Base-by-base conservation (phyloP, 2,113 vertebrate genomes). In the Panthera leo region DNA sequence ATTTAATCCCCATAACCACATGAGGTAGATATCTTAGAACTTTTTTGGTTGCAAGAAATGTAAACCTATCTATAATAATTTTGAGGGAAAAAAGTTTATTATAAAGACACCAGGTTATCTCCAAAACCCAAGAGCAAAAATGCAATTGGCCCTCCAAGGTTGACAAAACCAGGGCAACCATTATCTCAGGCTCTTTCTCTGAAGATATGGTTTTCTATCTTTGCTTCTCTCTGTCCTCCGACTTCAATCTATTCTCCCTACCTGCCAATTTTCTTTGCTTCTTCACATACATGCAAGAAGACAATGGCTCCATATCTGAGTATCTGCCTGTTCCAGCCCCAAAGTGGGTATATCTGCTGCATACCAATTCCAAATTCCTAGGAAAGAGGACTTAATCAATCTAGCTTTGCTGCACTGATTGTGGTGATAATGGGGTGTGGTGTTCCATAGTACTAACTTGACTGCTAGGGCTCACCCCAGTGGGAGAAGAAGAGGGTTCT, bases 111-210 rank as follows among this genome's bases (percentile, higher is more conserved):
- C 87, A 89, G 51, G 5, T 86, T 89, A 94, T 83, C 71, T 86
- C 42, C 36, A 76, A 34, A 89, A 58, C n/a, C 23, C 55, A 70
- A 83, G 55, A 65, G 42, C 15, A 63, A 92, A 58, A 67, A 70
- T 42, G 25, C 45, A 94, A 36, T 42, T 73, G 15, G 53, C 27
- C 19, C 31, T 55, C 36, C 45, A 55, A 83, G 29, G 34, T 73
- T 63, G 48, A 86, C 51, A 5, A 92, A 65, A 87, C 82, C 14
- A 42, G 82, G 51, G 53, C 21, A 55, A 36, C 11, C 29, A 14
- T 55, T 65, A 78, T 85, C 84, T 97, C 61, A 89, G 73, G 45
- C 21, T 95, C 27, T 65, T 95, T 80, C 29, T 95, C 85, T 63
- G 71, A 29, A 80, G 84, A 45, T 42, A 42, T 7, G 0, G 36